A percentile compares a stretch with the other conserved stretches of the same genome.
Conservation (phyloP, 1,140 invertebrate genomes). For the Neotoxoptera formosana region DNA sequence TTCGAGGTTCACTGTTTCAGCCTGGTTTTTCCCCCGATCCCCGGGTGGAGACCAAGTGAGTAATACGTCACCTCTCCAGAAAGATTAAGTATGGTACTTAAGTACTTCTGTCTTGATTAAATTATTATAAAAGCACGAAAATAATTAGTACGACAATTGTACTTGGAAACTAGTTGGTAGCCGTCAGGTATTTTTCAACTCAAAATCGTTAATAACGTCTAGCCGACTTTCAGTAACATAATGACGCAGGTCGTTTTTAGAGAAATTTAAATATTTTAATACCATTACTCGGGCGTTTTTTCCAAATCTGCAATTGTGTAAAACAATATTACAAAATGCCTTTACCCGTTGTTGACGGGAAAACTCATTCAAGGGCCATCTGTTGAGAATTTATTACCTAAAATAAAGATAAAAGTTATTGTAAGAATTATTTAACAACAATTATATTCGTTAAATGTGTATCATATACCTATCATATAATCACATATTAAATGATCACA, state of each 20-base stretch:
- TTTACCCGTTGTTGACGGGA: not conserved
- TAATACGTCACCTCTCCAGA: not conserved
- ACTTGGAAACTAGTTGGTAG: not conserved
- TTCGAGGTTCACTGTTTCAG: not conserved
- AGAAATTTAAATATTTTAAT: not conserved
- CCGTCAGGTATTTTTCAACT: not conserved
- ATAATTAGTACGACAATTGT: not conserved
- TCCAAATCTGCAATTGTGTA: not conserved
- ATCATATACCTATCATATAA: too few species aligned
- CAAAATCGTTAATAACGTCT: not conserved
- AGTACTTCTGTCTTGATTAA: not conserved
- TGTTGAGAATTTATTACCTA: not conserved
- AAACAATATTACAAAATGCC: not conserved
- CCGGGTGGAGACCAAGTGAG: too few species aligned
- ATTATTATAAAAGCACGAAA: not conserved
- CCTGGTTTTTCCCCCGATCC: not conserved
- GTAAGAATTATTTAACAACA: not conserved
- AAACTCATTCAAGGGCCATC: not conserved
- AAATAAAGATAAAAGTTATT: not conserved
- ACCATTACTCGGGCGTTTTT: fast-evolving
- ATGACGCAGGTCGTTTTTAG: too few species aligned
- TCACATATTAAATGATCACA: too few species aligned
- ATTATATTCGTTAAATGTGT: not conserved
- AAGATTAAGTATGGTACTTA: not conserved
- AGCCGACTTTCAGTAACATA: not conserved